A percentile compares a stretch with the other conserved stretches of the same genome.
These are phyloP conservation scores for Oxyruncus cristatus DNA, from an alignment of 2,113 vertebrate genomes.

Conservation along the genomic window DNA sequence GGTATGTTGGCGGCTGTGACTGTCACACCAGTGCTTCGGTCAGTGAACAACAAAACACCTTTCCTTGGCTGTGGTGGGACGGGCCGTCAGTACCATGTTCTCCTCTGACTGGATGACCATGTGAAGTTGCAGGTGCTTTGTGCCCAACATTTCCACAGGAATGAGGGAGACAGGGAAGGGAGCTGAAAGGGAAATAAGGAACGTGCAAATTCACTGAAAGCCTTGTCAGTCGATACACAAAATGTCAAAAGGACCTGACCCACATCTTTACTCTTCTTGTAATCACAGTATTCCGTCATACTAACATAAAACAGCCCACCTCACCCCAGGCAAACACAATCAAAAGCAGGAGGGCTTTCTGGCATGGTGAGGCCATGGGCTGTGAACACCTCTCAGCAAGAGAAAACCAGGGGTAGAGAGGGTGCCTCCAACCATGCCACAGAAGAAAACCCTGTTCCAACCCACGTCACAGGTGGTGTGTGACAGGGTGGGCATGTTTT, in stretches of 20 bases:
- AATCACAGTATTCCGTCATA: not conserved
- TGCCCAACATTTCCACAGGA: fast-evolving
- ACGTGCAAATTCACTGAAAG: not conserved
- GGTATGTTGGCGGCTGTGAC: not conserved
- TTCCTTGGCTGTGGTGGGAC: not conserved
- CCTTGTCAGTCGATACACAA: not conserved
- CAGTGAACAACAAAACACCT: not conserved
- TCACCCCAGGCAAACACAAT: not conserved
- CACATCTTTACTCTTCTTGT: not conserved
- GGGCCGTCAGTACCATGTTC: not conserved
- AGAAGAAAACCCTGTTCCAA: not conserved
- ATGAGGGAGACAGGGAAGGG: not conserved
- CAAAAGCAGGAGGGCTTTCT: not conserved
- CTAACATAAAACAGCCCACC: not conserved
- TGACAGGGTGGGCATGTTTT: not conserved
- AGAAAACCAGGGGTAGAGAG: not conserved
- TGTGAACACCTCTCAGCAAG: not conserved
- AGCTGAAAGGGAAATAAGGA: not conserved
- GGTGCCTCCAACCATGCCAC: not conserved
- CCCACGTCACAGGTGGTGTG: fast-evolving
- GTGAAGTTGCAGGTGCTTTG: not conserved
- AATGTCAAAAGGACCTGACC: not conserved
- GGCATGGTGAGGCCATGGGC: not conserved
- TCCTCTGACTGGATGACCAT: not conserved
- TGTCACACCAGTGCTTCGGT: not conserved